Evolutionary conservation across 1,140 invertebrate species (phyloP).

Genomic region (Platyura marginata): DNA sequence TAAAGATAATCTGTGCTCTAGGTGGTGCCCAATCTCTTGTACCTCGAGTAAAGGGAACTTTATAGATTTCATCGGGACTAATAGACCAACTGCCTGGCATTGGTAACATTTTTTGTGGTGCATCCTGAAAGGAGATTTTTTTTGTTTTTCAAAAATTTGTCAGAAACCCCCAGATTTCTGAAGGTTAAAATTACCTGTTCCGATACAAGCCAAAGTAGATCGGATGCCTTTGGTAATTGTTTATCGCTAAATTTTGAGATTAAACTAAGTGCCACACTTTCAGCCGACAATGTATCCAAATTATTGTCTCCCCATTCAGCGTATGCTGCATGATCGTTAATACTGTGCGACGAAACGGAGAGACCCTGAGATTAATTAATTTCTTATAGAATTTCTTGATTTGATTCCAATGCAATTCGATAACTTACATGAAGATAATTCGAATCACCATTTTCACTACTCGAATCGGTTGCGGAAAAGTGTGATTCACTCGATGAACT

Average conservation of each 20-base stretch:
- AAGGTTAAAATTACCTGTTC: conserved; percentile 26
- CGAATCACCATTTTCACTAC: no score
- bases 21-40: conserved; percentile 73
- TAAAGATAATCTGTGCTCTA: conserved; percentile 69
- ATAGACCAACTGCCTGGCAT: conserved; percentile 50
- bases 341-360: not conserved
- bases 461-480: no score
- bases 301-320: conserved; percentile 6
- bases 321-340: conserved; percentile 7
- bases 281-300: conserved; percentile 35
- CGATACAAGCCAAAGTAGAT: conserved; percentile 66
- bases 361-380: not conserved
- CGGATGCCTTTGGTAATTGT: conserved; percentile 54
- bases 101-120: conserved; percentile 56
- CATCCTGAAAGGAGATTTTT: conserved; percentile 36
- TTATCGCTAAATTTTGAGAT: conserved; percentile 60
- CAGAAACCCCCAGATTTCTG: not conserved
- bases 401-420: no score
- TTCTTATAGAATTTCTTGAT: no score
- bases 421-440: no score
- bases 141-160: not conserved
- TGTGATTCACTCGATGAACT: no score
- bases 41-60: conserved; percentile 34
- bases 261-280: conserved; percentile 58
- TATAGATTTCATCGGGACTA: conserved; percentile 36